These are phyloP conservation scores for Tichodroma muraria DNA, from an alignment of 2,113 vertebrate species.

Conservation along the genomic window DNA sequence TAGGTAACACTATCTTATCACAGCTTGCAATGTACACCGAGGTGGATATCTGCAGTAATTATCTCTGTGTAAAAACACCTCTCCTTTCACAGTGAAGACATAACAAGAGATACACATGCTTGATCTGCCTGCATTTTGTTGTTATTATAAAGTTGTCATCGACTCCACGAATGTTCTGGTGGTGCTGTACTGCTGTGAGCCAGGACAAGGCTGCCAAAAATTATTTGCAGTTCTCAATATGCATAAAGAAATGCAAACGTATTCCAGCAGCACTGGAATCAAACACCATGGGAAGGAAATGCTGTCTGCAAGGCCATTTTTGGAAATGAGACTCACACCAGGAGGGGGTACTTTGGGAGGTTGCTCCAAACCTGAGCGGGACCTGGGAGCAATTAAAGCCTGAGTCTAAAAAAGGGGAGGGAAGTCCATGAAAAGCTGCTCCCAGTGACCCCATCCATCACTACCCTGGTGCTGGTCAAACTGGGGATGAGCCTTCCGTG, in stretches of 20 bases:
- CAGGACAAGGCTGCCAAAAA: background rate
- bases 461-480: background rate
- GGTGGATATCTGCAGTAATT: background rate
- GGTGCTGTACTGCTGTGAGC: background rate
- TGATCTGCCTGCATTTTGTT: background rate
- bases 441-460: too few relatives aligned
- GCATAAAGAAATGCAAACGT: background rate
- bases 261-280: background rate
- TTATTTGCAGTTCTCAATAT: background rate
- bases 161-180: background rate
- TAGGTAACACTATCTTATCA: conserved; percentile 5
- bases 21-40: background rate
- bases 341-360: background rate
- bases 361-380: rapidly evolving
- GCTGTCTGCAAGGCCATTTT: background rate
- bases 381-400: background rate
- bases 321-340: background rate
- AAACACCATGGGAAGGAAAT: background rate
- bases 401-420: background rate
- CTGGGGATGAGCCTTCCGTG: rapidly evolving
- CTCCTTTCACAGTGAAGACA: background rate
- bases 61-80: background rate
- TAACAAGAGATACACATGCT: background rate
- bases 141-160: background rate
- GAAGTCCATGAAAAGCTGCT: background rate